These are phyloP conservation scores for Drosophila infuscata DNA, from an alignment of 2,888 invertebrate genomes.

Conservation along the genomic window DNA sequence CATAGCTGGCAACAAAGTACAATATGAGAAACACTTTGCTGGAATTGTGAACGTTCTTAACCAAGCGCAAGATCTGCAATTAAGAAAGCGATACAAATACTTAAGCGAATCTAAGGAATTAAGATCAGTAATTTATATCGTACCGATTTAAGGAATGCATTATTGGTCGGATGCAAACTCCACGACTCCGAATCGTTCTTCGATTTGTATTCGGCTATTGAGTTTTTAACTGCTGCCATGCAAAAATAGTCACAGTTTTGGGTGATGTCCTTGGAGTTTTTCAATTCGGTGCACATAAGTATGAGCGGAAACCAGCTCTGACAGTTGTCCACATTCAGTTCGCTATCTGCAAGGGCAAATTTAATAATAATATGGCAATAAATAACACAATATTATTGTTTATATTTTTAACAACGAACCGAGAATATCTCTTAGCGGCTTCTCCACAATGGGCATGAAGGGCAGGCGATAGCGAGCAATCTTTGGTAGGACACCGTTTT, in stretches of 20 bases:
- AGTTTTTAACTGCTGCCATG: conserved; percentile 84
- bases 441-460: conserved; percentile 83
- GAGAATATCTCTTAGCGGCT: conserved; percentile 81
- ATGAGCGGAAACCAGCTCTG: conserved; percentile 85
- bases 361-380: too few species aligned
- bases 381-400: not conserved
- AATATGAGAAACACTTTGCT: conserved; percentile 83
- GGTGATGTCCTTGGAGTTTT: conserved; percentile 76
- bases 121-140: not conserved
- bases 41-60: conserved; percentile 78
- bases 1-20: conserved; percentile 84
- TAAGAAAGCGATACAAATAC: not conserved
- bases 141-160: conserved; percentile 85
- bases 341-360: conserved; percentile 72
- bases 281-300: conserved; percentile 81
- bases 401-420: conserved; percentile 47
- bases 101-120: not conserved
- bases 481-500: conserved; percentile 83
- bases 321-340: conserved; percentile 84
- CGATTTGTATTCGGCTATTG: conserved; percentile 82
- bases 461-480: conserved; percentile 85
- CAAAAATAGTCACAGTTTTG: conserved; percentile 83
- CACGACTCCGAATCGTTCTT: conserved; percentile 81
- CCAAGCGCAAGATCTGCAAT: conserved; percentile 81
- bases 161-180: conserved; percentile 84